Base-by-base conservation (phyloP, 2,888 invertebrate genomes). In the Lycophotia porphyrea region DNA sequence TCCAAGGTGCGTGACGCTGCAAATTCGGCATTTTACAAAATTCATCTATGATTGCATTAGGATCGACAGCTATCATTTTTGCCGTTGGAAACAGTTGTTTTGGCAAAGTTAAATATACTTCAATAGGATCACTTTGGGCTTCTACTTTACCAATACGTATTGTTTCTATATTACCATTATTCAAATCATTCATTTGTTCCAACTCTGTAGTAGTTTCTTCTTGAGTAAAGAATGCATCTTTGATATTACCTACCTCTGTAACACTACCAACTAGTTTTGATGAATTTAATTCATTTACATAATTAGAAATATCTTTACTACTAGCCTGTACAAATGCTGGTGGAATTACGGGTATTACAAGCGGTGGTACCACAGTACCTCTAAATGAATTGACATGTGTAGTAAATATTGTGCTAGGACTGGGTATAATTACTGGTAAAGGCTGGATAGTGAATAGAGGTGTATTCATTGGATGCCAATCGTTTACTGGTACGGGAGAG, bases 21-120 rank as follows among this genome's bases (percentile, higher is more conserved):
- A 94, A 58, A 84, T 91, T 85, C 1, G 84, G n/a, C 36, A 91
- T 60, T 84, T 88, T 92, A 82, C 95, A 95, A 52, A 95, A 91
- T 66, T 92, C 92, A 84, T 95, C 92, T 83, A 95, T 94, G 2
- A 95, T 82, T 3, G 89, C 86, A 91, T 95, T 95, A 0, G 95
- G 94, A 85, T 95, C 93, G 24, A 94, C 63, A 2, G 84, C 69
- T 9, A 93, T 67, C 90, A 88, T 92, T 78, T 88, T 91, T n/a
- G 94, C 89, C 15, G 89, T 81, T 5, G 94, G 94, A 83, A 95
- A 95, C 18, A 94, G 70, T 47, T 92, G 87, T 84, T 87, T 93
- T 11, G 95, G 93, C 61, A 95, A 84, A 8, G 81, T 82, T 34
- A 94, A 82, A 77, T 93, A 95, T 7, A 75, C 84, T 63, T 93